Evolutionary conservation across 2,797 vertebrate genomes (phyloP).

Genomic region (Cirrhinus molitorella): DNA sequence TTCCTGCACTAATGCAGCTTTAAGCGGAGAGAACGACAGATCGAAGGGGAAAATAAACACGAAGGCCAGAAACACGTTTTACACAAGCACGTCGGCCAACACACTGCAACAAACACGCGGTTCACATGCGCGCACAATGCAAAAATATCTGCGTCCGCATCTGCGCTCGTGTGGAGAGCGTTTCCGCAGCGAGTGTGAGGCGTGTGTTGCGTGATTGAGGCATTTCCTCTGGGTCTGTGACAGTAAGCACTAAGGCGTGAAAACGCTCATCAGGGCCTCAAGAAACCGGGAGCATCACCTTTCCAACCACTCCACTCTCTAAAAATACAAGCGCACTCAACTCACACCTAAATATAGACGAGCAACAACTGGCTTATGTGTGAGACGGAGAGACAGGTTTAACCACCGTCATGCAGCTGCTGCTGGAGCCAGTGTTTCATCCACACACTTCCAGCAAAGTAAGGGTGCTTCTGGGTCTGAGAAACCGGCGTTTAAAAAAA

Average conservation of each 20-base stretch:
- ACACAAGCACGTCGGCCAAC: not conserved
- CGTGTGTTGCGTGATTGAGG: not conserved
- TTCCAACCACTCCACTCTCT: not conserved
- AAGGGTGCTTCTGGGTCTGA: not conserved
- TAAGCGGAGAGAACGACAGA: not conserved
- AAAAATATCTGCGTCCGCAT: not conserved
- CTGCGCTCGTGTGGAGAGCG: not conserved
- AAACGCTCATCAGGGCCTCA: constrained; percentile 1
- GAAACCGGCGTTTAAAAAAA: not conserved
- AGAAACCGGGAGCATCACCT: constrained; percentile 10
- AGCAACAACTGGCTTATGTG: not conserved
- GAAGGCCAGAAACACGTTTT: not conserved
- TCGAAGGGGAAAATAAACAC: not conserved
- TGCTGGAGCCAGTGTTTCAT: not conserved
- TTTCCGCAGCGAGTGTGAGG: not conserved
- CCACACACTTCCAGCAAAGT: not conserved
- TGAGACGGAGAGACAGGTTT: not conserved
- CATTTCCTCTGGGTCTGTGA: constrained; percentile 35
- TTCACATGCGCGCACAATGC: not conserved
- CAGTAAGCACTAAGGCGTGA: constrained; percentile 18
- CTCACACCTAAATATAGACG: constrained; percentile 15
- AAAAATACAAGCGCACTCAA: constrained; percentile 12
- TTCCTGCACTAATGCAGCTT: constrained; percentile 6
- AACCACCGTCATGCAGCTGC: not conserved
- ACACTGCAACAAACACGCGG: not conserved